Conservation (phyloP, 2,888 invertebrate species). For the Nemurella pictetii region DNA sequence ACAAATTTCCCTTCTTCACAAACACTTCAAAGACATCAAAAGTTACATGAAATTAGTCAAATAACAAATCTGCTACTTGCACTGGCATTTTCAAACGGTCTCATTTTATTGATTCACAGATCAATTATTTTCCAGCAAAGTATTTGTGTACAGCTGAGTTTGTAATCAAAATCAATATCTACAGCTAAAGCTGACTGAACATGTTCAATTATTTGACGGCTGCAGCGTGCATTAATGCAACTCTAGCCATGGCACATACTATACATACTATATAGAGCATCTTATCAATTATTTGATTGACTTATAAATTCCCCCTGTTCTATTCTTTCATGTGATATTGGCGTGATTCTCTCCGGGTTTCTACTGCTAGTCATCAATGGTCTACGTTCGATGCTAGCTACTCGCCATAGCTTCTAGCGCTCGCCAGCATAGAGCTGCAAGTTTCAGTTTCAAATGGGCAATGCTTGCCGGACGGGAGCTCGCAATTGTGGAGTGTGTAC, state of each 20-base stretch:
- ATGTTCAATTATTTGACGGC: background rate
- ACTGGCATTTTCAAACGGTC: no score
- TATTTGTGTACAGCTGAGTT: background rate
- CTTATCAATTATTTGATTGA: background rate
- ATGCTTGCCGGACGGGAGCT: background rate
- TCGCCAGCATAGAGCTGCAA: background rate
- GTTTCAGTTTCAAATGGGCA: background rate
- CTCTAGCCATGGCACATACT: no score
- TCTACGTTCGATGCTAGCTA: background rate
- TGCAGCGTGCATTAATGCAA: background rate
- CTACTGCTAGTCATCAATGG: background rate
- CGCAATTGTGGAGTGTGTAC: constrained; percentile 12
- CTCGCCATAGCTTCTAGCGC: background rate
- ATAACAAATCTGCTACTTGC: background rate
- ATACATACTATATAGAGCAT: background rate
- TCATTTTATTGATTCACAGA: background rate
- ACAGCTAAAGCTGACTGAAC: background rate
- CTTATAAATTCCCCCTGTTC: background rate
- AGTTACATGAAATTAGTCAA: background rate
- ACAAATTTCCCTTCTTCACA: background rate
- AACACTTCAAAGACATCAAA: background rate
- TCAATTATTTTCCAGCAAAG: background rate
- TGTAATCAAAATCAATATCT: background rate
- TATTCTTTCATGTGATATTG: background rate
- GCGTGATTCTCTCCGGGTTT: background rate